Conservation (phyloP, 2,113 vertebrate species). For the Lepisosteus osseus region DNA sequence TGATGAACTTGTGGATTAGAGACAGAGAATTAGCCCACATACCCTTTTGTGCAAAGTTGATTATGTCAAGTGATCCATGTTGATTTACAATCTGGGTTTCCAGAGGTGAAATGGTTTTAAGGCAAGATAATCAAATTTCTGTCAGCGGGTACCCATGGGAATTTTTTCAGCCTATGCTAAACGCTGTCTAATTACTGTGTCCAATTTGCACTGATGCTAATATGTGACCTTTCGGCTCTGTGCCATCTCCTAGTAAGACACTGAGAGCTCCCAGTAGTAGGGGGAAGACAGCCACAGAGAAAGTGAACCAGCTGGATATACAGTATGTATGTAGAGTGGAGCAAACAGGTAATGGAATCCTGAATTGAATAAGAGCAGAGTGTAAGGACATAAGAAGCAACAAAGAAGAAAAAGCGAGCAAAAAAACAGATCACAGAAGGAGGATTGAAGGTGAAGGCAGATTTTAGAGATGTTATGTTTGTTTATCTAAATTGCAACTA, state of each 20-base stretch:
- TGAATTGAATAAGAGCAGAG: neutral
- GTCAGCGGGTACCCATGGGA: neutral
- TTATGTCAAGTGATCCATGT: too few relatives aligned
- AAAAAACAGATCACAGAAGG: neutral
- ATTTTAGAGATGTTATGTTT: conserved; percentile 10
- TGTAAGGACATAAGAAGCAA: neutral
- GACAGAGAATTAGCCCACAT: too few relatives aligned
- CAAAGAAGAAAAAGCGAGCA: conserved; percentile 1
- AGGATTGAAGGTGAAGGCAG: neutral
- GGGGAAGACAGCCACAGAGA: neutral
- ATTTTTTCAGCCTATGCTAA: neutral
- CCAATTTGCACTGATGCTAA: neutral
- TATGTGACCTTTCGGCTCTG: neutral
- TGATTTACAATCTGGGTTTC: too few relatives aligned
- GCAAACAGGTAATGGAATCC: too few relatives aligned
- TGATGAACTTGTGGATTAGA: too few relatives aligned
- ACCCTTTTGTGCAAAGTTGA: too few relatives aligned
- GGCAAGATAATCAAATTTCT: too few relatives aligned
- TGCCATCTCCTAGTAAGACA: neutral
- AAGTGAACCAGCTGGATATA: neutral
- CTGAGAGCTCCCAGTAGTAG: neutral
- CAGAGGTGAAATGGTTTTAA: too few relatives aligned
- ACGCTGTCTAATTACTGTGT: neutral
- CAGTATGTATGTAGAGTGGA: neutral
- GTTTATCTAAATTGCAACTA: conserved; percentile 15